These are phyloP conservation scores for Limnodromus scolopaceus DNA, from an alignment of 2,797 vertebrate species.

Conservation along the genomic window DNA sequence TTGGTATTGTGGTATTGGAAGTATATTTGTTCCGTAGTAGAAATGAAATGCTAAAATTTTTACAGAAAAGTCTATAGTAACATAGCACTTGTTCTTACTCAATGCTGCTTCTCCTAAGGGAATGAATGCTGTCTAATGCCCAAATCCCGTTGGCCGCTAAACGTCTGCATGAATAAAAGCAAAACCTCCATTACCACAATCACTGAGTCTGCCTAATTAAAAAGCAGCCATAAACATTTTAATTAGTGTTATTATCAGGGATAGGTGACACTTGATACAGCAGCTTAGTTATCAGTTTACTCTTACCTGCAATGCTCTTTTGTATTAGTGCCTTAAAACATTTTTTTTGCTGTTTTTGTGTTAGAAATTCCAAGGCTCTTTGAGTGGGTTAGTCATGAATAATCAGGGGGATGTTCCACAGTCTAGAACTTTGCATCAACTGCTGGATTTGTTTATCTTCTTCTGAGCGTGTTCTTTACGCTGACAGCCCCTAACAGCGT, in stretches of 20 bases:
- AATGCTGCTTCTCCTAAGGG: not conserved
- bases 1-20: not conserved
- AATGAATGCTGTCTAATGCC: not conserved
- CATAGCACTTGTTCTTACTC: not conserved
- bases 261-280: rapidly evolving
- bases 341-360: not conserved
- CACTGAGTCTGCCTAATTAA: not conserved
- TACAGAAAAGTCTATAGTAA: not conserved
- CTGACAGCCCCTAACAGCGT: not conserved
- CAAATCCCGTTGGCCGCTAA: not conserved
- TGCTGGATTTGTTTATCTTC: not conserved
- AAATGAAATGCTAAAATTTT: not conserved
- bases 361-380: not conserved
- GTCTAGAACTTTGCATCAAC: not conserved
- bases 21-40: not conserved
- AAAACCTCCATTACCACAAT: not conserved
- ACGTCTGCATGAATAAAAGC: not conserved
- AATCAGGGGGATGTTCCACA: not conserved
- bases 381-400: not conserved
- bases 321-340: not conserved
- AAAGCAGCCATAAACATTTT: not conserved
- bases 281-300: not conserved
- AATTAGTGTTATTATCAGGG: not conserved
- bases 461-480: not conserved
- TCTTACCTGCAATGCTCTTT: not conserved